A percentile compares a stretch with the other conserved stretches of the same genome.
phyloP scores from a whole-genome alignment of 2,888 invertebrate genomes.

The Actias luna region DNA sequence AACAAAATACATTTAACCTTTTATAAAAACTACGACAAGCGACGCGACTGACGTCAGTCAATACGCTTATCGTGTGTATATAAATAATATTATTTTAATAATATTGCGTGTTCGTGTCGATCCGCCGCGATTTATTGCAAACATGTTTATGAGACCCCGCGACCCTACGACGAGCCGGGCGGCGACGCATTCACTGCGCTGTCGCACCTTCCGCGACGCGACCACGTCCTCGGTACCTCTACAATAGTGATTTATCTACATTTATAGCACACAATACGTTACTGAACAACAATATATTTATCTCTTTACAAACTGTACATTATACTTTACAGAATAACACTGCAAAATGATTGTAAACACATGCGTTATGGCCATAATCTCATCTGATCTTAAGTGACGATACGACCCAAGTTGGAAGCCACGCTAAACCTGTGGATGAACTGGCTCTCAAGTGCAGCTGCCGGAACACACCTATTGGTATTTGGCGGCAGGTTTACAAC shows the following conservation, averaged over 20 bases:
- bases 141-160: constrained; percentile 27
- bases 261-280: neutral
- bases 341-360: too few relatives aligned
- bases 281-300: neutral
- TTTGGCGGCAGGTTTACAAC: too few relatives aligned
- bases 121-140: constrained; percentile 19
- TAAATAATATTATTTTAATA: constrained; percentile 2
- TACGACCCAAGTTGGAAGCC: too few relatives aligned
- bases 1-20: neutral
- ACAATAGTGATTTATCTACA: neutral
- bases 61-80: neutral
- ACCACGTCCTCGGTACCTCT: neutral
- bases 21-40: neutral
- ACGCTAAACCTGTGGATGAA: too few relatives aligned
- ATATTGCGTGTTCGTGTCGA: neutral
- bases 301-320: neutral
- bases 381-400: too few relatives aligned
- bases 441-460: too few relatives aligned
- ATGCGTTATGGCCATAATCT: too few relatives aligned
- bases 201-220: neutral
- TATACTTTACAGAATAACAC: too few relatives aligned
- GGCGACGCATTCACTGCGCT: constrained; percentile 16
- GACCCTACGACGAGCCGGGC: constrained; percentile 21
- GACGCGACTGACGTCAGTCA: neutral
- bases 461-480: too few relatives aligned